phyloP scores from a whole-genome alignment of 2,888 invertebrate species.

The Monochamus alternatus region DNA sequence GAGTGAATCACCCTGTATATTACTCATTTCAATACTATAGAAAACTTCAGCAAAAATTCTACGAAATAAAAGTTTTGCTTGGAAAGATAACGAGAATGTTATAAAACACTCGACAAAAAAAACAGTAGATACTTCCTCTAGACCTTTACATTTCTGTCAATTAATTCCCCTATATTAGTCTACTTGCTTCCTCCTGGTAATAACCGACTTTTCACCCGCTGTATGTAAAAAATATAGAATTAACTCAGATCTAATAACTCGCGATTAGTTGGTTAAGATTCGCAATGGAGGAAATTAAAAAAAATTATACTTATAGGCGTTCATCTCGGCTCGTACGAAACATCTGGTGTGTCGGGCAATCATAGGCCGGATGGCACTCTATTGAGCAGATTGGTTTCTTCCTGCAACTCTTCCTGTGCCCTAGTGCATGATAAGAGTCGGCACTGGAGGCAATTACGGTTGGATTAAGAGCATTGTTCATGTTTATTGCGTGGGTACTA shows the following conservation, averaged over 20 bases:
- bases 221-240: background rate
- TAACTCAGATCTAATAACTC: background rate
- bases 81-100: too few species aligned
- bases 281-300: conserved; percentile 6
- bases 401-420: conserved; percentile 59
- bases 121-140: background rate
- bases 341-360: conserved; percentile 62
- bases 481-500: background rate
- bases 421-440: conserved; percentile 21
- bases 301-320: background rate
- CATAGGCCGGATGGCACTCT: conserved; percentile 66
- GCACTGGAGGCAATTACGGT: background rate
- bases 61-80: too few species aligned
- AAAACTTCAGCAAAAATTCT: too few species aligned
- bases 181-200: background rate
- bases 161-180: background rate
- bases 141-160: background rate
- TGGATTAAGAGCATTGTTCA: background rate
- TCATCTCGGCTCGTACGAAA: conserved; percentile 45
- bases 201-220: background rate
- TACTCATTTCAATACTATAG: too few species aligned
- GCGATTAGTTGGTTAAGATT: conserved; percentile 6
- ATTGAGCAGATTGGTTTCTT: conserved; percentile 67
- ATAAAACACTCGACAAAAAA: background rate
- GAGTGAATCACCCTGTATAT: too few species aligned